Evolutionary conservation across 1,140 invertebrate species (phyloP), one percentile per base, ranked within the genome.

Genomic region (Cherax destructor): DNA sequence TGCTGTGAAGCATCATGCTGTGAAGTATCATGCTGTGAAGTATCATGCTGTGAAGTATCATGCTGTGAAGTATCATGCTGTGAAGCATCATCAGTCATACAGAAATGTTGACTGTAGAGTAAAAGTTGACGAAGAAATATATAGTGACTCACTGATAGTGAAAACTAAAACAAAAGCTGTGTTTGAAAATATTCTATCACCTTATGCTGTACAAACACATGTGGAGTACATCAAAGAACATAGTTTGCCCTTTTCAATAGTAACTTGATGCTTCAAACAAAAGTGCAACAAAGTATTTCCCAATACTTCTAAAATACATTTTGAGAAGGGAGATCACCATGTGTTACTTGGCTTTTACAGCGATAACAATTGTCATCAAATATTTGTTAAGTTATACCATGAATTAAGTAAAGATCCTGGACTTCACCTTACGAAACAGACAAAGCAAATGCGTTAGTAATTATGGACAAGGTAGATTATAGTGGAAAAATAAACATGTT

Each of bases 291-390:
- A n/a, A 69, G 65, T 84, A 59, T 72, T 84, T 84, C 61, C 59
- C 56, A 84, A 84, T 84, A 69, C 24, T 84, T 84, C 65, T 84
- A 59, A 84, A 30, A 84, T 69, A 84, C 83, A 84, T 69, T 83
- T 59, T 83, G 50, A 83, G 52, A 56, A 56, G 13, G 30, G 52
- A 56, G 3, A 1, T 1, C 52, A 56, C 30, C 30, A 41, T 41
- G 30, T 41, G 30, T 41, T 41, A 41, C 30, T 41, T 41, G 30
- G 2, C 30, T 41, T 41, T 41, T 41, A 41, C 30, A 41, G 30
- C 30, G 30, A 41, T 41, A 41, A 41, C 30, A 41, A 41, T n/a
- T n/a, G n/a, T n/a, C n/a, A n/a, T n/a, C n/a, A n/a, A n/a, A n/a
- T n/a, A n/a, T n/a, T n/a, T n/a, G n/a, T n/a, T n/a, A n/a, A n/a